phyloP scores from a whole-genome alignment of 1,140 invertebrate genomes.

The Thrips palmi region DNA sequence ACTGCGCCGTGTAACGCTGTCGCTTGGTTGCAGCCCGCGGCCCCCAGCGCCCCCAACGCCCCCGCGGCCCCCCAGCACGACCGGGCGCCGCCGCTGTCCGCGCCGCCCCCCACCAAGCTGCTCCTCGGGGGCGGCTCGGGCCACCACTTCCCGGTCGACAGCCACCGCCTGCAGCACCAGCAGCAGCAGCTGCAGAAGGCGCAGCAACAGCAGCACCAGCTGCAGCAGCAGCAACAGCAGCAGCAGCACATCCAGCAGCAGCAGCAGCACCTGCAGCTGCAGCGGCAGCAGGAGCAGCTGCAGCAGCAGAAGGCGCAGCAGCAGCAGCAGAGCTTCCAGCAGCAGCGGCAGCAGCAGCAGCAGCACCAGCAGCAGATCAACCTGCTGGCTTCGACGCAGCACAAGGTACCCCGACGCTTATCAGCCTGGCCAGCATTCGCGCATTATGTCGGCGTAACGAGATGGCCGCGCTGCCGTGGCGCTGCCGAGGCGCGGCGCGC shows the following conservation, averaged over 20 bases:
- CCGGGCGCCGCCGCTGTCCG: neutral
- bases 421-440: too few species aligned
- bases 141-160: conserved; percentile 5
- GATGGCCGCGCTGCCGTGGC: too few species aligned
- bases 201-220: conserved; percentile 20
- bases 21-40: too few species aligned
- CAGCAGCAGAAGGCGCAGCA: conserved; percentile 24
- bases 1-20: too few species aligned
- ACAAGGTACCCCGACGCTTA: too few species aligned
- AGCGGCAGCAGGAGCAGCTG: conserved; percentile 24
- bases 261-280: conserved; percentile 23
- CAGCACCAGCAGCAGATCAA: conserved; percentile 8
- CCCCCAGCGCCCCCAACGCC: neutral
- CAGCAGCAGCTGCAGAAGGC: conserved; percentile 20
- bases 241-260: conserved; percentile 17
- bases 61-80: conserved; percentile 1
- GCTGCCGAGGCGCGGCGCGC: too few species aligned
- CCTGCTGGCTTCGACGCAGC: too few species aligned
- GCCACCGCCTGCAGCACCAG: conserved; percentile 7
- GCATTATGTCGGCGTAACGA: too few species aligned
- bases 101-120: neutral
- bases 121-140: neutral
- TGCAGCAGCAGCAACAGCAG: conserved; percentile 17
- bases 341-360: conserved; percentile 3
- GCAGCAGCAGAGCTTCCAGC: conserved; percentile 29